Base-by-base conservation (phyloP, 2,797 vertebrate species). In the Cirrhinus mrigala region DNA sequence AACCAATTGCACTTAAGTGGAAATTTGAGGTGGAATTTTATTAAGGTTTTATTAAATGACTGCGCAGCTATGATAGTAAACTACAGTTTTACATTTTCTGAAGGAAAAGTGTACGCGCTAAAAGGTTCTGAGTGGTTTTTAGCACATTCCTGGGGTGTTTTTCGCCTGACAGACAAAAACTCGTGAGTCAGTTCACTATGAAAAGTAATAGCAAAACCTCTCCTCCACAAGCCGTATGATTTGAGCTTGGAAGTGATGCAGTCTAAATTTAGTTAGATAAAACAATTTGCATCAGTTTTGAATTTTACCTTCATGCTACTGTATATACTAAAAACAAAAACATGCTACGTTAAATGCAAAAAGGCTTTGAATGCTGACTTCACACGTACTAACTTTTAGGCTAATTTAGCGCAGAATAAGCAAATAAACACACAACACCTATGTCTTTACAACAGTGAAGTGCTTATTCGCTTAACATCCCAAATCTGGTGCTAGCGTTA, bases 391-490 rank as follows among this genome's bases (percentile, higher is more conserved):
- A 11, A 48, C n/a, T 12, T 79, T 64, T 20, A 48, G 10, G n/a
- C 40, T 20, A 27, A 48, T 48, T 27, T 64, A 64, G 15, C 40
- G 70, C 81, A 24, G 27, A 37, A 15, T 33, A 37, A 46, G 74
- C 71, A 66, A 75, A 75, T 64, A 52, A 83, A 83, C 18, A 68
- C 48, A 3, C 46, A 68, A 50, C 64, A 56, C 20, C 44, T 75
- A 20, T 48, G 27, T 27, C 56, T 48, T 78, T 33, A 75, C 71
- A 44, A 74, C 70, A 76, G 74, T 79, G 46, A 79, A 69, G 60
- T 60, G 29, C 77, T 86, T 79, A 79, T 89, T 82, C 24, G 74
- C 44, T 18, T 68, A 68, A 86, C 16, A 2, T 74, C n/a, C 22
- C 64, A 73, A 84, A 68, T 73, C 52, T 66, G 20, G 62, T 56